Conservation (phyloP, 2,797 vertebrate genomes). For the Luscinia luscinia region DNA sequence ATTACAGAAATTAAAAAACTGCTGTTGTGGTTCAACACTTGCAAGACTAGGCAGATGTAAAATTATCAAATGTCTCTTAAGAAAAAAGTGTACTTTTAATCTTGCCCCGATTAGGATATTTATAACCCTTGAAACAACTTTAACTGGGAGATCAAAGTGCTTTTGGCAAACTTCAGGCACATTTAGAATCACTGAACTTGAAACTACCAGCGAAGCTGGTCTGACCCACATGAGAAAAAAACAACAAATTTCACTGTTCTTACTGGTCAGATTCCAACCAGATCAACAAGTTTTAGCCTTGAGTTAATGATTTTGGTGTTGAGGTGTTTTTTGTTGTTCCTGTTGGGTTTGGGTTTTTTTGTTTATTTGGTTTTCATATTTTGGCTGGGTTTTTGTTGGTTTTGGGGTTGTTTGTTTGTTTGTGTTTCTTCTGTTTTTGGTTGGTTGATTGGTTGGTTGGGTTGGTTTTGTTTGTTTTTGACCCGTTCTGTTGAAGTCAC, state of each 20-base stretch:
- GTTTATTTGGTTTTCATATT: not conserved
- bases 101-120: not conserved
- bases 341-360: not conserved
- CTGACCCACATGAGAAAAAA: not conserved
- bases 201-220: rapidly evolving
- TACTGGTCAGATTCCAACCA: not conserved
- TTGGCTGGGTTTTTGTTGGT: not conserved
- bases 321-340: not conserved
- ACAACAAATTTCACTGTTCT: not conserved
- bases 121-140: not conserved
- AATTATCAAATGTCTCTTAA: not conserved
- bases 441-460: not conserved
- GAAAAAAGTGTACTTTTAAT: not conserved
- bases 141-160: not conserved
- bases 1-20: not conserved
- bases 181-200: not conserved
- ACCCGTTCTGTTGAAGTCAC: not conserved
- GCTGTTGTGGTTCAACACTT: not conserved
- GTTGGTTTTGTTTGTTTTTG: not conserved
- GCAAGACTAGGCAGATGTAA: not conserved
- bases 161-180: not conserved
- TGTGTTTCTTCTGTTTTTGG: not conserved
- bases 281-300: not conserved
- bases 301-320: not conserved
- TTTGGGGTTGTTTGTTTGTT: not conserved